Percentiles rank a stretch among this genome's conserved stretches.
Evolutionary conservation across 2,113 vertebrate species (phyloP).

Genomic region (Cyanoliseus patagonus): DNA sequence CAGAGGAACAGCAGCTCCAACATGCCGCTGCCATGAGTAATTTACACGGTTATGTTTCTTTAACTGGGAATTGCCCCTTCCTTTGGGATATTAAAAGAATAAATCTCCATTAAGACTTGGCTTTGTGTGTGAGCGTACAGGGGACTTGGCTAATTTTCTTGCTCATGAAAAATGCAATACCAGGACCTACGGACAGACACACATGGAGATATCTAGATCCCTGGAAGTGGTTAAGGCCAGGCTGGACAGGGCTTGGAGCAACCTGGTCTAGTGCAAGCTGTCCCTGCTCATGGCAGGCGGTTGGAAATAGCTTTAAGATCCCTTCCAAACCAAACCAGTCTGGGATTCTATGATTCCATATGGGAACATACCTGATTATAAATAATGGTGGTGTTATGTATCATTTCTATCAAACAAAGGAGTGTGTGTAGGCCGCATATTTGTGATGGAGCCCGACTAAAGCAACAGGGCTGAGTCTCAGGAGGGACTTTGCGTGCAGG

Average conservation of each 20-base stretch:
- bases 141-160: not conserved
- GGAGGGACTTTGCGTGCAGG: fast-evolving
- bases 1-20: not conserved
- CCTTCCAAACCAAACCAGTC: not conserved
- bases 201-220: not conserved
- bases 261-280: not conserved
- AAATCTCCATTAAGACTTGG: not conserved
- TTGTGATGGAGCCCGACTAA: not conserved
- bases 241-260: not conserved
- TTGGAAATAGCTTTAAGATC: not conserved
- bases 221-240: not conserved
- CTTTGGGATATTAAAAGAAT: conserved; percentile 40
- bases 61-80: conserved; percentile 24
- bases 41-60: not conserved
- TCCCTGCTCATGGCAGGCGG: not conserved
- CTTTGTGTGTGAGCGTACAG: not conserved
- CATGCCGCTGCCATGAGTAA: not conserved
- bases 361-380: not conserved
- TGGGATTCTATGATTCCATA: not conserved
- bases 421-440: not conserved
- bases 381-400: fast-evolving
- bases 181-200: not conserved
- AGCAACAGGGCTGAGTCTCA: fast-evolving
- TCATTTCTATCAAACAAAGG: not conserved
- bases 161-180: not conserved